Evolutionary conservation across 2,113 vertebrate genomes (phyloP).

Genomic region (Hippocampus guttulatus): DNA sequence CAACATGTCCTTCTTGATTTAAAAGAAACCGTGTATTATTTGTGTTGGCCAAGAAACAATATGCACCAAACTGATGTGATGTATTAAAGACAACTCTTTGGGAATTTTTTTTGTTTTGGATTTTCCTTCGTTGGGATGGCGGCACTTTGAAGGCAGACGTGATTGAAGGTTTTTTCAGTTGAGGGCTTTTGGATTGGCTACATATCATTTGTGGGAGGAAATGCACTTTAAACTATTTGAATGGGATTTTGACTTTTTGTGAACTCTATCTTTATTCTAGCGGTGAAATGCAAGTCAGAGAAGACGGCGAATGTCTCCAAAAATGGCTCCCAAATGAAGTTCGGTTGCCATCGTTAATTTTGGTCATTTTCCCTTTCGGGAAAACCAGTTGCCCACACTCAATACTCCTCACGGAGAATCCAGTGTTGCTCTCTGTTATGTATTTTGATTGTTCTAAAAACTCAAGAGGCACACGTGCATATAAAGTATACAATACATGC

Average conservation of each 20-base stretch:
- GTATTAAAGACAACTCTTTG: constrained; percentile 66
- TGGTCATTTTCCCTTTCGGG: too few relatives aligned
- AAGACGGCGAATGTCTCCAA: background rate
- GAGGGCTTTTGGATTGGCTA: constrained; percentile 23
- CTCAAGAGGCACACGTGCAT: too few relatives aligned
- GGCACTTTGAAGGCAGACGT: constrained; percentile 49
- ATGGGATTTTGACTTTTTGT: constrained; percentile 16
- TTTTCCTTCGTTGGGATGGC: constrained; percentile 59
- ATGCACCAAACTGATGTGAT: constrained; percentile 68
- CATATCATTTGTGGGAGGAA: constrained; percentile 18
- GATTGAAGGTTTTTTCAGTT: constrained; percentile 32
- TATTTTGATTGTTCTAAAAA: too few relatives aligned
- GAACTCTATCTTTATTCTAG: background rate
- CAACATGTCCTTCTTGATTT: constrained; percentile 66
- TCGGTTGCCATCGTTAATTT: background rate
- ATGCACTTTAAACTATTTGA: constrained; percentile 27
- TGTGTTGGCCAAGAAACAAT: constrained; percentile 62
- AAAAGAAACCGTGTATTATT: constrained; percentile 66
- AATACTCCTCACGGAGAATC: too few relatives aligned
- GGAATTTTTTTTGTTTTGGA: constrained; percentile 53
- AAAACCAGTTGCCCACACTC: background rate
- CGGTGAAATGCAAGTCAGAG: background rate
- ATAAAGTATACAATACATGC: too few relatives aligned
- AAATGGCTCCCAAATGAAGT: background rate
- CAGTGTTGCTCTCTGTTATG: too few relatives aligned